Evolutionary conservation across 92 coral and sea anemone species (phyloP).

Genomic region (Epizoanthus ramosus): DNA sequence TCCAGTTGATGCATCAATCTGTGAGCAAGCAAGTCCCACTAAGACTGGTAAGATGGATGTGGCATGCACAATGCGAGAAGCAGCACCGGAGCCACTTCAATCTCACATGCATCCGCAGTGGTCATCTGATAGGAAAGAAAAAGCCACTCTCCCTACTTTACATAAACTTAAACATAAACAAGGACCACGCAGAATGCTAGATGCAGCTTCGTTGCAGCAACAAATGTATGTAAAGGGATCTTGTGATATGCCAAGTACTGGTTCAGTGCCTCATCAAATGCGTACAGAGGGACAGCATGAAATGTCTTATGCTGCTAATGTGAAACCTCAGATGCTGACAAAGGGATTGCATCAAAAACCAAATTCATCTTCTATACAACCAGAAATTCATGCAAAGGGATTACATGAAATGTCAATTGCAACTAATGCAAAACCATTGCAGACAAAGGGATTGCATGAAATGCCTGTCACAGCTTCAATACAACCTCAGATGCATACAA

Average conservation of each 20-base stretch:
- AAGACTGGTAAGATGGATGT: not conserved
- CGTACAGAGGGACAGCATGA: not conserved
- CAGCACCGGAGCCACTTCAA: not conserved
- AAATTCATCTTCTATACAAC: not conserved
- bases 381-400: not conserved
- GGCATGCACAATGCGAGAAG: not conserved
- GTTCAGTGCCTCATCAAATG: not conserved
- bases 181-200: not conserved
- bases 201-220: not conserved
- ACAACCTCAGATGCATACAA: not conserved
- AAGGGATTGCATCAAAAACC: not conserved
- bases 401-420: not conserved
- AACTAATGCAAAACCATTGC: not conserved
- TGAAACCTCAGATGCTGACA: not conserved
- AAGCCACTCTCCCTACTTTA: not conserved
- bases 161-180: not conserved
- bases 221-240: too few relatives aligned
- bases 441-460: not conserved
- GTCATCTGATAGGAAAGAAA: not conserved
- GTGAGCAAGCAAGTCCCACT: not conserved
- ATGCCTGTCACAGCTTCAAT: not conserved
- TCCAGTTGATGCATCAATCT: not conserved
- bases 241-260: not conserved
- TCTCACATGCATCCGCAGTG: not conserved
- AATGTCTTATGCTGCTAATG: not conserved